Base-by-base conservation (phyloP, 2,797 vertebrate species). In the Malacoraja senta region DNA sequence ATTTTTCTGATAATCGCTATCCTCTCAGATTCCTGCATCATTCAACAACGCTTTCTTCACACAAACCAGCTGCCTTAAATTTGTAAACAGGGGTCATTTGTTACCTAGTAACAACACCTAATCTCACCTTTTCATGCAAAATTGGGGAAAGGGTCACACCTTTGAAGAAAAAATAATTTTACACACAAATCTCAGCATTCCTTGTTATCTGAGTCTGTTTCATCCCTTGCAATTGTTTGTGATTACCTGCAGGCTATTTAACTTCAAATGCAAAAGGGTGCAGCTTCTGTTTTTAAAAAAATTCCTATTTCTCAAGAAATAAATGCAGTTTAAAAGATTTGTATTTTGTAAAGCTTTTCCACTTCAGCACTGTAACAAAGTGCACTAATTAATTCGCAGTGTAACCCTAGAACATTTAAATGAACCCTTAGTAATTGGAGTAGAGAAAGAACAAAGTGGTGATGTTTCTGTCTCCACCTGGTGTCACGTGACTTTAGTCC, bases 401-500 rank as follows among this genome's bases (percentile, higher is more conserved):
- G 71, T 72, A 76, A 92, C 38, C 35, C 44, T 17, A 92, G 90
- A 92, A 29, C 90, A n/a, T n/a, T 53, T 71, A 92, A 92, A 53
- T 72, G 38, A 92, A 53, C 35, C 71, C 53, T 92, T 24, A 44
- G 68, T 58, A 72, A 92, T 74, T 76, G 72, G 90, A 76, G 71
- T 76, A 58, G 21, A 76, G 65, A 26, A 29, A 24, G 15, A 53
- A 92, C 35, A 92, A 92, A 92, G 90, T 72, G 24, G 38, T 92
- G 71, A 92, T 76, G 90, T 53, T 92, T 29, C 35, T 92, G 90
- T 6, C 90, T 53, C 32, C 71, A 92, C 90, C 90, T 92, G 90
- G 90, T 53, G 44, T 92, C 90, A 92, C 4, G 90, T 92, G 90
- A 92, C 38, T 72, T 92, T 44, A 29, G 38, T 76, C 38, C 90